Conservation (phyloP, 2,797 vertebrate species). For the Zenarchopterus dispar region DNA sequence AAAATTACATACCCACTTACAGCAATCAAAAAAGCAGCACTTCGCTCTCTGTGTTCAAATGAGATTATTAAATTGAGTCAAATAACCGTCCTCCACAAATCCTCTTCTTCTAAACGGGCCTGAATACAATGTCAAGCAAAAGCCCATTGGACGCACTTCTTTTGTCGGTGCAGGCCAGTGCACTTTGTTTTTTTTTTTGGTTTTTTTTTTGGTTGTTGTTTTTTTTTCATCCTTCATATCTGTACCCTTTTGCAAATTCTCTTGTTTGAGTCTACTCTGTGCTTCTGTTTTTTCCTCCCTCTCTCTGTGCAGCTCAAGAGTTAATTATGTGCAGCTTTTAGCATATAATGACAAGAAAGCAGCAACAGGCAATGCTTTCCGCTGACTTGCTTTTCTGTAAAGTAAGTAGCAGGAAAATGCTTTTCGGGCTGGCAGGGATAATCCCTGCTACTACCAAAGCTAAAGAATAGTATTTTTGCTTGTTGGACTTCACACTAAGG, state of each 20-base stretch:
- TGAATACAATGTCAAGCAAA: conserved; percentile 11
- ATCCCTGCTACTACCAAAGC: conserved; percentile 39
- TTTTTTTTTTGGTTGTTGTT: no score
- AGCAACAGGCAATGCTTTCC: conserved; percentile 35
- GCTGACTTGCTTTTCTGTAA: conserved; percentile 41
- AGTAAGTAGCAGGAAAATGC: conserved; percentile 39
- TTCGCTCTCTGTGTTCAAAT: not conserved
- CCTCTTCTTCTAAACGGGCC: conserved; percentile 23
- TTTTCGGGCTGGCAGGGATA: conserved; percentile 32
- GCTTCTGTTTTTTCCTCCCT: not conserved
- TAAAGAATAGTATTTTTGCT: conserved; percentile 35
- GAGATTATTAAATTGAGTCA: not conserved
- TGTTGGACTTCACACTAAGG: conserved; percentile 38
- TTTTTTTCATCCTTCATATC: conserved; percentile 5
- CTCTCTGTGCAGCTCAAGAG: conserved; percentile 24
- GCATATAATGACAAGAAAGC: conserved; percentile 44
- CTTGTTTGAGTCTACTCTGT: conserved; percentile 23
- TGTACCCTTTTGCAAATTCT: conserved; percentile 12
- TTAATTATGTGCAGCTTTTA: conserved; percentile 47
- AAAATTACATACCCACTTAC: not conserved
- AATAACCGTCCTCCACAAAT: conserved; percentile 9
- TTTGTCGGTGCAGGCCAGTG: not conserved
- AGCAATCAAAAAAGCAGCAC: not conserved
- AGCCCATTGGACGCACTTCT: conserved; percentile 8
- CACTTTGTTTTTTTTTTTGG: conserved; percentile 6